phyloP scores from a whole-genome alignment of 2,797 vertebrate genomes.

The Anabacerthia variegaticeps region DNA sequence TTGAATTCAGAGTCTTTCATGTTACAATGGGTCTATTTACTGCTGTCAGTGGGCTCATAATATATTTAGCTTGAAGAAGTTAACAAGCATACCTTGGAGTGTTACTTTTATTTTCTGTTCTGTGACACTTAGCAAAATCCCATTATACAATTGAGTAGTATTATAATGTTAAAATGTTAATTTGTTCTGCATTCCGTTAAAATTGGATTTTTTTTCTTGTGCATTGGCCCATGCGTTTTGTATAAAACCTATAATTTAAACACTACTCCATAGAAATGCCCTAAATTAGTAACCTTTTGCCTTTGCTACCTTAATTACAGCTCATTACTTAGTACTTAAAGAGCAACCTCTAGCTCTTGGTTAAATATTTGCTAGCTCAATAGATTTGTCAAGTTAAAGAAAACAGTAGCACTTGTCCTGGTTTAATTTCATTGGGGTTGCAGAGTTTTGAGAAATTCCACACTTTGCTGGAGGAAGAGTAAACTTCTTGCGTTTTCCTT shows the following conservation, averaged over 20 bases:
- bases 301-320: constrained; percentile 69
- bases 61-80: constrained; percentile 43
- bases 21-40: constrained; percentile 53
- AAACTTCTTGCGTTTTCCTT: neutral
- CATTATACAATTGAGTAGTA: constrained; percentile 59
- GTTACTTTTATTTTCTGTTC: constrained; percentile 72
- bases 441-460: constrained; percentile 14
- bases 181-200: constrained; percentile 79
- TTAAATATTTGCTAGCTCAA: constrained; percentile 70
- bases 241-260: constrained; percentile 78
- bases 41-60: constrained; percentile 41
- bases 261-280: constrained; percentile 43
- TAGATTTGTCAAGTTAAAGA: constrained; percentile 61
- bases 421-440: constrained; percentile 38
- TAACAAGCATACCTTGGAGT: constrained; percentile 67
- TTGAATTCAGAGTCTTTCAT: constrained; percentile 60
- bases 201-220: constrained; percentile 71
- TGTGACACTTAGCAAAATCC: constrained; percentile 70
- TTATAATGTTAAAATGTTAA: constrained; percentile 76
- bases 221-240: constrained; percentile 58
- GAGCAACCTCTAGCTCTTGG: constrained; percentile 47
- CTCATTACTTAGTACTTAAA: constrained; percentile 63
- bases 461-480: constrained; percentile 20
- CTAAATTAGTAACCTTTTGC: constrained; percentile 71
- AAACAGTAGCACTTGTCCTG: constrained; percentile 9